Evolutionary conservation across 2,888 invertebrate genomes (phyloP), one percentile per base, ranked within the genome.

Genomic region (Pterostichus niger): DNA sequence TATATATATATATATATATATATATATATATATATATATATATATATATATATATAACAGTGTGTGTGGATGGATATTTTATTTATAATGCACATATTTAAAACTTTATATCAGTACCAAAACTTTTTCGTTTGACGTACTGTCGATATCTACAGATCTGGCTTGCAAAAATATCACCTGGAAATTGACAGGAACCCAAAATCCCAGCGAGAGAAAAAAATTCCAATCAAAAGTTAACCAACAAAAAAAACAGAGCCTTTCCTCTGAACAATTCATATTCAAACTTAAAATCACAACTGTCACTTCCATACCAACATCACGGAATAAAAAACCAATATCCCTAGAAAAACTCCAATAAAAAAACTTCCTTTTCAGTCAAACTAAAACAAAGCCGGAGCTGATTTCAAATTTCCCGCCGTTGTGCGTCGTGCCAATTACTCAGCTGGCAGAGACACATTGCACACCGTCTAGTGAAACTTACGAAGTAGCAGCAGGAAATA

Each of bases 281-380:
- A 40, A 46, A 46, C 68, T 71, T 71, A 71, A 71, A 71, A 71
- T 71, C 68, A 71, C 68, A 71, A 71, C 68, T 71, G 68, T 71
- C 68, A 71, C 44, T 71, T 71, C 68, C 68, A 71, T 71, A 71
- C 68, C 68, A 71, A 71, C 46, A 71, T 71, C 68, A 17, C 40
- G 15, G 68, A 17, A 71, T 71, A 71, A 44, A 71, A 71, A 71
- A 71, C 68, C 68, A 71, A 71, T 71, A 71, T 71, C 68, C 68
- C 68, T 71, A 71, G 44, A 71, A 71, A 71, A 71, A 71, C 68
- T 46, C 13, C 40, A 71, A 71, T 71, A 71, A 71, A 64, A n/a
- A 71, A 71, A 71, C 68, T 46, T 71, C 68, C 68, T 71, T 71
- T 71, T 44, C 68, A 15, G 68, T 71, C 46, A 44, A 40, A 44